phyloP scores from a whole-genome alignment of 2,113 vertebrate genomes.

The Pseudorectes ferrugineus region DNA sequence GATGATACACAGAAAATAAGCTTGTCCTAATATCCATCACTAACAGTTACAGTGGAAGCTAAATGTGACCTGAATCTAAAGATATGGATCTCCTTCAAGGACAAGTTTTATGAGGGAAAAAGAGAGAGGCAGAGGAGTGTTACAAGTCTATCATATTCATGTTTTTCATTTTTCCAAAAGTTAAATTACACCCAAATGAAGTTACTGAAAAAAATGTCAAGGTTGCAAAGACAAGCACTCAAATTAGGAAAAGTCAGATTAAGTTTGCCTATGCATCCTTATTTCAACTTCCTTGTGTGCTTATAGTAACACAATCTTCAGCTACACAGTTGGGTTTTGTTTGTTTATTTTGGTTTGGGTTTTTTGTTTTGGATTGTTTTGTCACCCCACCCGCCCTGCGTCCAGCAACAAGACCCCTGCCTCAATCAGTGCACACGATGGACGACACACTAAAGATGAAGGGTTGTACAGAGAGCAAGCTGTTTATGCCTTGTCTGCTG shows the following conservation, averaged over 20 bases:
- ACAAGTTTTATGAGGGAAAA: not conserved
- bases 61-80: not conserved
- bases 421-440: constrained; percentile 67
- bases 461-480: not conserved
- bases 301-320: not conserved
- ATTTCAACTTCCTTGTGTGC: not conserved
- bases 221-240: constrained; percentile 62
- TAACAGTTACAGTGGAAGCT: not conserved
- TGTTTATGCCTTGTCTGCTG: not conserved
- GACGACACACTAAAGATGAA: constrained; percentile 28
- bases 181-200: constrained; percentile 17
- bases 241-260: constrained; percentile 1
- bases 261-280: constrained; percentile 58
- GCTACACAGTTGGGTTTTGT: not conserved
- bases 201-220: not conserved
- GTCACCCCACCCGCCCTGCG: fast-evolving
- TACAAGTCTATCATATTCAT: not conserved
- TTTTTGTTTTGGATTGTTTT: not conserved
- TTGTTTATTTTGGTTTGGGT: not conserved
- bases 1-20: not conserved
- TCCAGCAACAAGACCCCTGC: constrained; percentile 33
- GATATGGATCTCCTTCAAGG: not conserved
- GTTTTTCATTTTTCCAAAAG: not conserved
- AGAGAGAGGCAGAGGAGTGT: constrained; percentile 57
- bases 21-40: not conserved